Evolutionary conservation across 1,140 invertebrate species (phyloP).

Genomic region (Drosophila trapezifrons): DNA sequence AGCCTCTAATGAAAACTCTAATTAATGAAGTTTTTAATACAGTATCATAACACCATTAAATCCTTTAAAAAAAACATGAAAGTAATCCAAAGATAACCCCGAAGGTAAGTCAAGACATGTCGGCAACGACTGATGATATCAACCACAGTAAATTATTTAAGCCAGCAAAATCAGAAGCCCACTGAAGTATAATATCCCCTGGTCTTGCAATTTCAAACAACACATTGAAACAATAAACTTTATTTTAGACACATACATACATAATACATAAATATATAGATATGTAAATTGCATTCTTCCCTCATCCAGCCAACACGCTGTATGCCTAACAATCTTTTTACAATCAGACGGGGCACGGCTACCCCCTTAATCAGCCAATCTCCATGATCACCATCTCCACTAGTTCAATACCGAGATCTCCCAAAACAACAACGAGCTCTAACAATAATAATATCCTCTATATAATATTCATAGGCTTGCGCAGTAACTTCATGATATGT

Average conservation of each 20-base stretch:
- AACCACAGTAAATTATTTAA: neutral
- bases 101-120: neutral
- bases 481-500: constrained; percentile 82
- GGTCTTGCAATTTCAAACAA: constrained; percentile 45
- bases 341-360: constrained; percentile 51
- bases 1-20: too few relatives aligned
- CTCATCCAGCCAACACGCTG: constrained; percentile 21
- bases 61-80: too few relatives aligned
- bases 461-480: constrained; percentile 57
- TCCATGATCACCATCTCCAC: constrained; percentile 23
- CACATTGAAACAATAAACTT: constrained; percentile 76
- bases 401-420: neutral
- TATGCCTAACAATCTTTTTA: constrained; percentile 66
- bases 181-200: neutral
- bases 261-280: constrained; percentile 59
- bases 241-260: constrained; percentile 61
- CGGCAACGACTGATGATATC: too few relatives aligned
- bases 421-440: constrained; percentile 45
- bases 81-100: neutral
- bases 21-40: too few relatives aligned
- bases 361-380: constrained; percentile 37
- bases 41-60: too few relatives aligned
- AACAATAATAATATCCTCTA: constrained; percentile 45
- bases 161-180: neutral
- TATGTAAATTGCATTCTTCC: constrained; percentile 46